Percentiles rank a stretch among this genome's conserved stretches.
phyloP scores from a whole-genome alignment of 2,888 invertebrate genomes.

The Drosophila longiperda region DNA sequence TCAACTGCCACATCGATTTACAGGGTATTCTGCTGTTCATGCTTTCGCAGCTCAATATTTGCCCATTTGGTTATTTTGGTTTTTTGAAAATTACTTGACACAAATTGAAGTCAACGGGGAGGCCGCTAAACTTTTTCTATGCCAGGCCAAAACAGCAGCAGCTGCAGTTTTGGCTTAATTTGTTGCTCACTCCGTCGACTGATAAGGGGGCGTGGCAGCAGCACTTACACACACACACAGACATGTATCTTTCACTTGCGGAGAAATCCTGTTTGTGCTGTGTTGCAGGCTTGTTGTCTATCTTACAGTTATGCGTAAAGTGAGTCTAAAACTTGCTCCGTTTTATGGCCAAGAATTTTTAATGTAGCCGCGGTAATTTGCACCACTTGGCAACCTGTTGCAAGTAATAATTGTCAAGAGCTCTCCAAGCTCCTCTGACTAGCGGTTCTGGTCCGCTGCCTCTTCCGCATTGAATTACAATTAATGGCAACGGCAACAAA shows the following conservation, averaged over 20 bases:
- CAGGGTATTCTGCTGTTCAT: background rate
- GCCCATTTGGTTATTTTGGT: slow-evolving; percentile 12
- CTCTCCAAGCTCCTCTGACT: slow-evolving; percentile 27
- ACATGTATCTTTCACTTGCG: slow-evolving; percentile 23
- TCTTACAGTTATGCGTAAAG: slow-evolving; percentile 78
- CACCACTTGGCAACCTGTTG: slow-evolving; percentile 70
- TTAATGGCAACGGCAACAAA: slow-evolving; percentile 54
- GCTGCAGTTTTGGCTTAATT: slow-evolving; percentile 67
- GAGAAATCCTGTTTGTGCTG: slow-evolving; percentile 63
- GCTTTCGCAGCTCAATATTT: background rate
- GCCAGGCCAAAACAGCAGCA: slow-evolving; percentile 45
- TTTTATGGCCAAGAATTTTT: slow-evolving; percentile 63
- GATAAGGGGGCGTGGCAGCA: slow-evolving; percentile 59
- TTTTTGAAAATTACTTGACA: slow-evolving; percentile 65
- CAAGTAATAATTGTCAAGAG: slow-evolving; percentile 71
- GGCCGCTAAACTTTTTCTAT: slow-evolving; percentile 66
- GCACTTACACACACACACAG: slow-evolving; percentile 26
- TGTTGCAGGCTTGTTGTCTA: slow-evolving; percentile 53
- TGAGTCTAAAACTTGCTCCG: slow-evolving; percentile 71
- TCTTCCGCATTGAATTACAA: slow-evolving; percentile 82
- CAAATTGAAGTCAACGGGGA: slow-evolving; percentile 62
- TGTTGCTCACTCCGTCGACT: slow-evolving; percentile 52
- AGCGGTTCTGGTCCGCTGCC: slow-evolving; percentile 54
- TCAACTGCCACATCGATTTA: background rate
- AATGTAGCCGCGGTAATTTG: slow-evolving; percentile 61